Conservation (phyloP, 2,888 invertebrate species). For the Acleris literana region DNA sequence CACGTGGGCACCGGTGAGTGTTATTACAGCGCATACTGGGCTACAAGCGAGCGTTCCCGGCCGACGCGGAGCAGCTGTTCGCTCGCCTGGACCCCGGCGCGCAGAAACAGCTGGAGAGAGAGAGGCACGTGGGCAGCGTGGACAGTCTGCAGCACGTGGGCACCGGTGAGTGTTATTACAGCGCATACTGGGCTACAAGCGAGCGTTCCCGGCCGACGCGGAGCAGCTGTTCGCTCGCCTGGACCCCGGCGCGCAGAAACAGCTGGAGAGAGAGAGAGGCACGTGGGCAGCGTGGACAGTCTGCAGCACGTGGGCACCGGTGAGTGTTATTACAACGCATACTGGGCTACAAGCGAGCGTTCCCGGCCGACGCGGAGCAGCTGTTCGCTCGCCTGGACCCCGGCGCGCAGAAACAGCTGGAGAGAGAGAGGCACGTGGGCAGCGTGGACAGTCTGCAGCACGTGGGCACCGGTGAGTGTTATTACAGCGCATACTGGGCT, state of each 20-base stretch:
- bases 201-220: constrained; percentile 95
- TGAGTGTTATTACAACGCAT: constrained; percentile 38
- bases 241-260: constrained; percentile 88
- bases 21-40: constrained; percentile 63
- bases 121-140: constrained; percentile 44
- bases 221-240: constrained; percentile 92
- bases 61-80: constrained; percentile 90
- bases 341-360: no score
- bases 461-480: no score
- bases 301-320: constrained; percentile 70
- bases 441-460: no score
- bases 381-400: no score
- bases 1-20: no score
- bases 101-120: constrained; percentile 84
- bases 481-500: no score
- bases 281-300: constrained; percentile 68
- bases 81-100: no score
- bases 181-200: constrained; percentile 96
- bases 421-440: no score
- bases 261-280: constrained; percentile 80
- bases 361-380: no score
- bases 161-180: constrained; percentile 68
- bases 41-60: constrained; percentile 95
- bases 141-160: constrained; percentile 71
- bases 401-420: no score